Conservation (phyloP, 2,113 vertebrate species). For the Forbesichthys papilliferus region DNA sequence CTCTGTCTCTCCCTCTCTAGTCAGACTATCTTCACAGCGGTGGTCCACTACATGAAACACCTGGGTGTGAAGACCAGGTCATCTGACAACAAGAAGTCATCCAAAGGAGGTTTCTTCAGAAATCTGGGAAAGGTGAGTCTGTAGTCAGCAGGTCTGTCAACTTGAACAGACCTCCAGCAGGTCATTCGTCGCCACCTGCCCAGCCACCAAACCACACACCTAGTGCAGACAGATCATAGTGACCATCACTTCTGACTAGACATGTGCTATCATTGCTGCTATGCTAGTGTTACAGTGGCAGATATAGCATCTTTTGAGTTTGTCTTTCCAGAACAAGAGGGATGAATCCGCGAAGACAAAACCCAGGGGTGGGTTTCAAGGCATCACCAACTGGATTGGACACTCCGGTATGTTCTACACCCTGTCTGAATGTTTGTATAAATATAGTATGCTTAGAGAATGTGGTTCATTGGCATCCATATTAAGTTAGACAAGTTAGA, state of each 20-base stretch:
- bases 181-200: no score
- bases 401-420: constrained; percentile 62
- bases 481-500: no score
- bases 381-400: constrained; percentile 80
- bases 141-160: no score
- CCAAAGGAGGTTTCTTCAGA: constrained; percentile 82
- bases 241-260: no score
- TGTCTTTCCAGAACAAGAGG: constrained; percentile 70
- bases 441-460: no score
- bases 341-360: constrained; percentile 78
- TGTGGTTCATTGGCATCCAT: no score
- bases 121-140: constrained; percentile 74
- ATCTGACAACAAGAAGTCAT: constrained; percentile 83
- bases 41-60: constrained; percentile 86
- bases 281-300: neutral
- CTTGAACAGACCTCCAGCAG: no score
- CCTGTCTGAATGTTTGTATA: neutral
- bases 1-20: constrained; percentile 59
- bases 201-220: no score
- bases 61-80: constrained; percentile 85
- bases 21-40: constrained; percentile 80
- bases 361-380: constrained; percentile 70
- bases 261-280: neutral
- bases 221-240: no score
- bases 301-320: neutral